Conservation (phyloP, 2,113 vertebrate genomes). For the Lanius ludovicianus region DNA sequence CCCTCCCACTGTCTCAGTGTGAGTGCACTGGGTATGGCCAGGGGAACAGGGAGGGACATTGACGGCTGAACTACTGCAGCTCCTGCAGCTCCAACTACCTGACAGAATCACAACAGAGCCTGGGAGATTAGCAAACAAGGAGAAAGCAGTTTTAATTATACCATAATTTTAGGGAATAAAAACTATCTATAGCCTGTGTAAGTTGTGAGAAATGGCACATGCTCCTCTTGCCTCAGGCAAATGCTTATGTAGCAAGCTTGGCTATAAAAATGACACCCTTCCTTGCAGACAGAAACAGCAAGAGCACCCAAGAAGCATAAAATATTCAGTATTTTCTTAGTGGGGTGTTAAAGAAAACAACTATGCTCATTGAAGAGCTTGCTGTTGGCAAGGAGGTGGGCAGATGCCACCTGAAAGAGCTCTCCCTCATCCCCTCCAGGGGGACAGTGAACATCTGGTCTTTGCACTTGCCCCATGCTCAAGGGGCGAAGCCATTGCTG, state of each 20-base stretch:
- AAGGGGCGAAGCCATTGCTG: fast-evolving
- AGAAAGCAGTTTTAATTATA: neutral
- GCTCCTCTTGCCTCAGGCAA: neutral
- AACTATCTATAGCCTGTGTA: neutral
- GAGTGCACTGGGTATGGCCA: neutral
- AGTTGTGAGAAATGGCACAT: neutral
- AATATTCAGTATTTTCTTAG: neutral
- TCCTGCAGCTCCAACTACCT: neutral
- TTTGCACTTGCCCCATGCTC: neutral
- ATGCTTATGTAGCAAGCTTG: neutral
- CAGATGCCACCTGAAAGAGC: neutral
- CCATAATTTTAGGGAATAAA: neutral
- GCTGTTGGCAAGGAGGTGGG: neutral
- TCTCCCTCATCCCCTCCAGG: neutral
- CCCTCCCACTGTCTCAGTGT: neutral
- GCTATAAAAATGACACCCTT: neutral
- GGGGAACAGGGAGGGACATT: neutral
- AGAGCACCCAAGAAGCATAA: neutral
- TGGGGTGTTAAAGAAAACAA: constrained; percentile 1
- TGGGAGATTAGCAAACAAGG: neutral
- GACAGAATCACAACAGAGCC: neutral
- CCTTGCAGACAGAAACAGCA: neutral
- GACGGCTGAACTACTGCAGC: neutral
- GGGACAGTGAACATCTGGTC: neutral
- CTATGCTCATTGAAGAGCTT: neutral